These are phyloP conservation scores for Seira musarum DNA, from an alignment of 2,888 invertebrate genomes.

Conservation along the genomic window DNA sequence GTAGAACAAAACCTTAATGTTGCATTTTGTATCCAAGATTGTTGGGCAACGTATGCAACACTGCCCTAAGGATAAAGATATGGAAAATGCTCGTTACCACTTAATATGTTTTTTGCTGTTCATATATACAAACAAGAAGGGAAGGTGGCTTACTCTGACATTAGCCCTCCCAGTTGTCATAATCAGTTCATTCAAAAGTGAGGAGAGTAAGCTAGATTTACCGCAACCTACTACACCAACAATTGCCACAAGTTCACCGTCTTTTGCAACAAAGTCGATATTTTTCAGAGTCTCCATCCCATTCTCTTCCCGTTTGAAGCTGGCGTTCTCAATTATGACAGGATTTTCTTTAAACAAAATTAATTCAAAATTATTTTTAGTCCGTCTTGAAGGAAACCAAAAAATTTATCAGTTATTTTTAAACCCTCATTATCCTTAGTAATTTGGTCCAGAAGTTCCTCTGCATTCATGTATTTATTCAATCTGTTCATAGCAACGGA, in stretches of 20 bases:
- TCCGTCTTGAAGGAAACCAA: too few relatives aligned
- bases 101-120: too few relatives aligned
- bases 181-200: conserved; percentile 93
- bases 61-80: conserved; percentile 75
- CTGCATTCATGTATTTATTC: conserved; percentile 75
- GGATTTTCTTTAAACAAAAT: conserved; percentile 76
- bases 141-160: conserved; percentile 75
- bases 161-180: conserved; percentile 86
- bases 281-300: conserved; percentile 81
- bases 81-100: too few relatives aligned
- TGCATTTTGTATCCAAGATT: conserved; percentile 98
- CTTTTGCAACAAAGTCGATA: conserved; percentile 81
- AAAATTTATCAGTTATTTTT: conserved; percentile 71
- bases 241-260: conserved; percentile 83
- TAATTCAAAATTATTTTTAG: too few relatives aligned
- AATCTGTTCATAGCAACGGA: conserved; percentile 76
- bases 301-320: conserved; percentile 85
- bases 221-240: conserved; percentile 92
- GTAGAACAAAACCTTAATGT: conserved; percentile 78
- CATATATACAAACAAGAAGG: too few relatives aligned
- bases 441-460: too few relatives aligned
- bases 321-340: conserved; percentile 88
- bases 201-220: conserved; percentile 91
- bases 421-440: too few relatives aligned
- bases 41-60: conserved; percentile 91